Base-by-base conservation (phyloP, 2,888 invertebrate genomes). In the Baccha elongata region DNA sequence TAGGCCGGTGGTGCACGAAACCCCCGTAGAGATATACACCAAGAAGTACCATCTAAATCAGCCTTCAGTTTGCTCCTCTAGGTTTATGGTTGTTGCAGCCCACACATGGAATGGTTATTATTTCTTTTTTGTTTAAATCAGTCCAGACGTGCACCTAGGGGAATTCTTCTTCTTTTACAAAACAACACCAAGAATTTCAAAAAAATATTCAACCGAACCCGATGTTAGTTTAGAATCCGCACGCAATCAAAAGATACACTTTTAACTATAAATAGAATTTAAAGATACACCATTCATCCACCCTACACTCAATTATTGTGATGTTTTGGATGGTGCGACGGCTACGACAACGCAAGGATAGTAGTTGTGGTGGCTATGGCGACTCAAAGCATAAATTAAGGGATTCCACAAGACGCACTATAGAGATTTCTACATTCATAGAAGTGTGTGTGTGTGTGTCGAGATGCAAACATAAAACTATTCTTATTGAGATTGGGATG, bases 231-330 rank as follows among this genome's bases (percentile, higher is more conserved):
- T 53, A 55, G 69, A 76, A 65, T 78, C 64, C 32, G 35, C 52
- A 72, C 72, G 65, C 67, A 62, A 40, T 53, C 67, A 53, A 48
- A 44, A 68, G 53, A 79, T 60, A 68, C 50, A 75, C 48, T 50
- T 79, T 44, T 17, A 5, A 23, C 40, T 73, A 62, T 68, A 48
- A 73, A 79, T 79, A 73, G 73, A 67, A 13, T 21, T 53, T 19
- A 44, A 62, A 32, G 23, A 48, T 55, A 55, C 52, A 67, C 60
- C 52, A 58, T 53, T 71, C 62, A 64, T 64, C 37, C 37, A 44
- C 58, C 29, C 26, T 1, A 26, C 37, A 62, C 62, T 21, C 35
- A 21, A 55, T 60, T 58, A 52, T 67, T 52, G 62, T 74, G 55
- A 42, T 55, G 53, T n/a, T n/a, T n/a, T n/a, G n/a, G n/a, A n/a